These are phyloP conservation scores for Pegoplata infirma DNA, from an alignment of 2,888 invertebrate species.

Conservation along the genomic window DNA sequence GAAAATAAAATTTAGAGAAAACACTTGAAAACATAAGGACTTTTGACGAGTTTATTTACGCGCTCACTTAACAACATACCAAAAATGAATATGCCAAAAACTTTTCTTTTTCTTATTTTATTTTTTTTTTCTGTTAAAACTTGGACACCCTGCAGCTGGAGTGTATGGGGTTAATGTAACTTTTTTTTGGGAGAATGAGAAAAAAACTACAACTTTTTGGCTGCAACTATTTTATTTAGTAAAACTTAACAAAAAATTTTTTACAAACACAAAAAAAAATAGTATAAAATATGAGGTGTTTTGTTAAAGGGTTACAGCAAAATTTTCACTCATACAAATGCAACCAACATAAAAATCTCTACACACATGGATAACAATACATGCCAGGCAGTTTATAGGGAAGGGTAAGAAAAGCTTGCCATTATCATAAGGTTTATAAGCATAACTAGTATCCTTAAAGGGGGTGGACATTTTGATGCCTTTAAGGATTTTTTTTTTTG, in stretches of 20 bases:
- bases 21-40: conserved; percentile 29
- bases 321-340: not conserved
- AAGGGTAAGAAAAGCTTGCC: not conserved
- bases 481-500: not conserved
- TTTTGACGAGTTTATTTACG: conserved; percentile 35
- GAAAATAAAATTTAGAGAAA: conserved; percentile 19
- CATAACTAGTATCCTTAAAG: not conserved
- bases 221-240: not conserved
- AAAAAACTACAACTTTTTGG: not conserved
- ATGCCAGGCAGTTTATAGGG: not conserved
- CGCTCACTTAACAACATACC: conserved; percentile 14
- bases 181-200: not conserved
- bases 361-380: not conserved
- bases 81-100: conserved; percentile 12
- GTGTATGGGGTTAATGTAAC: not conserved
- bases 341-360: not conserved
- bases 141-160: not conserved
- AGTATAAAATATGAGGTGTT: not conserved
- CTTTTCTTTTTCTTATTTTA: not conserved
- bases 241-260: not conserved
- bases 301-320: conserved; percentile 5
- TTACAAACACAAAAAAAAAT: not conserved
- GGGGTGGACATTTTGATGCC: not conserved
- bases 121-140: not conserved
- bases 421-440: not conserved